Conservation (phyloP, 2,113 vertebrate genomes). For the Tetrao urogallus region DNA sequence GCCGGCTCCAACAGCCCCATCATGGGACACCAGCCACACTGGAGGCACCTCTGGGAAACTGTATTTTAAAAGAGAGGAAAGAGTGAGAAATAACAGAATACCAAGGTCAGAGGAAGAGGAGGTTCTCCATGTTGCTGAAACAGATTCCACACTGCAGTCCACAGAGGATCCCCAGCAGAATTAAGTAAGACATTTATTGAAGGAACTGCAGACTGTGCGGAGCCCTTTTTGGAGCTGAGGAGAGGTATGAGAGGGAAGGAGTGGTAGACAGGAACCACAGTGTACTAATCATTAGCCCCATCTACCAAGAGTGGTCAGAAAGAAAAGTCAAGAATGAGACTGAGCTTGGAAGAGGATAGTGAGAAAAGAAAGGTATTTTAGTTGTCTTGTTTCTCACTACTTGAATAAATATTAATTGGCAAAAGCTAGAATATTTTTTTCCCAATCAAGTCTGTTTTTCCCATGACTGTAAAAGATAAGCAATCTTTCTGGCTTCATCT, state of each 20-base stretch:
- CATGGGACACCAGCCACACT: neutral
- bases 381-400: neutral
- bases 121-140: neutral
- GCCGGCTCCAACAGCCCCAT: neutral
- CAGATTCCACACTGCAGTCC: neutral
- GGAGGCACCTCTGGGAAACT: neutral
- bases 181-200: neutral
- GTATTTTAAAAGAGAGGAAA: neutral
- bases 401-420: neutral
- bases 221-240: neutral
- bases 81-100: neutral
- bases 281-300: neutral
- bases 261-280: neutral
- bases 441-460: neutral
- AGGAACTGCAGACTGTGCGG: neutral
- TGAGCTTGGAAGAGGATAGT: neutral
- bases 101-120: neutral
- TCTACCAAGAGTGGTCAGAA: rapidly evolving
- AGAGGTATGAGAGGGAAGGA: neutral
- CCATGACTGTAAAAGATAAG: neutral
- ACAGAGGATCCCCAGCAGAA: neutral
- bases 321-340: neutral
- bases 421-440: neutral
- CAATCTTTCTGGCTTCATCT: no score
- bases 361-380: neutral